These are phyloP conservation scores for Neuroterus valhalla DNA, from an alignment of 1,140 invertebrate species.

Conservation along the genomic window DNA sequence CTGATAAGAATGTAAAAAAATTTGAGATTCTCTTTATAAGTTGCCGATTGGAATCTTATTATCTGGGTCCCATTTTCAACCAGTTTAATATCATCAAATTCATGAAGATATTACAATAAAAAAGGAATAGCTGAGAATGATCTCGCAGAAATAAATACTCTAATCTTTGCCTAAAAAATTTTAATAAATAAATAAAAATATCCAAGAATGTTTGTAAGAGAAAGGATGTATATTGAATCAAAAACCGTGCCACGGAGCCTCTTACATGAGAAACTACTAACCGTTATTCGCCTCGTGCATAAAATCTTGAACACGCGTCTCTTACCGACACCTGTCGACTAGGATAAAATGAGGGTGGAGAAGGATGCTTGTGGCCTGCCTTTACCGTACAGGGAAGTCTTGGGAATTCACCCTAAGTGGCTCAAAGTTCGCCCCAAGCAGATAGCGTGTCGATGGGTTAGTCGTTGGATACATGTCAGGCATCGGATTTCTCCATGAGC, in stretches of 20 bases:
- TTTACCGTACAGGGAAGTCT: not conserved
- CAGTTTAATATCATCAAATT: too few species aligned
- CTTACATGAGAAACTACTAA: not conserved
- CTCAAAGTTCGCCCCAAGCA: not conserved
- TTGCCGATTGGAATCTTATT: too few species aligned
- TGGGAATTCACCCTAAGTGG: constrained; percentile 4
- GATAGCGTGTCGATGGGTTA: constrained; percentile 8
- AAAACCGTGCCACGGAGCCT: not conserved
- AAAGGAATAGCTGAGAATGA: too few species aligned
- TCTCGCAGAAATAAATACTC: too few species aligned
- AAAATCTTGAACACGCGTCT: not conserved
- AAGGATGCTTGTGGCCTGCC: not conserved
- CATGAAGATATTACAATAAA: too few species aligned
- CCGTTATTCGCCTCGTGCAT: constrained; percentile 6
- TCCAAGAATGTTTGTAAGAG: not conserved
- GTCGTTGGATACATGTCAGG: not conserved
- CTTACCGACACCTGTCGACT: constrained; percentile 4
- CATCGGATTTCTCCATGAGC: not conserved
- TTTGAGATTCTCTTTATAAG: too few species aligned
- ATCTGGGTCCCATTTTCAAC: too few species aligned
- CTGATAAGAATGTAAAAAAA: too few species aligned
- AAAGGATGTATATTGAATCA: not conserved
- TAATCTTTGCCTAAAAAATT: too few species aligned
- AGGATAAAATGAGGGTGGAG: not conserved
- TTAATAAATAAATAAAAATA: too few species aligned